phyloP scores from a whole-genome alignment of 2,888 invertebrate genomes.

The Trachelus iudaicus region DNA sequence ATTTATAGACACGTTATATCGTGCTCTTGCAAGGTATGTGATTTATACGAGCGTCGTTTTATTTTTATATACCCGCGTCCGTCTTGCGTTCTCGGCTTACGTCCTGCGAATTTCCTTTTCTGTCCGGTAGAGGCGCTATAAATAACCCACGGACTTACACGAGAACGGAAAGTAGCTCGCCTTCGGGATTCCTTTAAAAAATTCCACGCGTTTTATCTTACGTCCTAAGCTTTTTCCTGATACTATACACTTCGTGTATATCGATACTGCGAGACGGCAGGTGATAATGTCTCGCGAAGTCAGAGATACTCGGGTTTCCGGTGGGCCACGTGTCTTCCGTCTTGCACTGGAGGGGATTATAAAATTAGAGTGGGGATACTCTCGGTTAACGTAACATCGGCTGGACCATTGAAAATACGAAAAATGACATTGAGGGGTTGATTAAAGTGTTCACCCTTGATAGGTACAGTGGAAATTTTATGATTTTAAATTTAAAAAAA shows the following conservation, averaged over 20 bases:
- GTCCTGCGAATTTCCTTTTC: conserved; percentile 48
- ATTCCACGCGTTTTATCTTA: conserved; percentile 35
- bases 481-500: no score
- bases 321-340: background rate
- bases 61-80: background rate
- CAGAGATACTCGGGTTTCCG: background rate
- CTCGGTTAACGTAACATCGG: no score
- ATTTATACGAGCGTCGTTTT: background rate
- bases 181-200: conserved; percentile 61
- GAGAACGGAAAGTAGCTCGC: conserved; percentile 63
- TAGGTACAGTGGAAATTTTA: background rate
- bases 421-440: background rate
- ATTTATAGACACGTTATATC: background rate
- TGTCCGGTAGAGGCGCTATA: conserved; percentile 50
- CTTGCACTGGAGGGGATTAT: background rate
- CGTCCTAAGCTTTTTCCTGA: background rate
- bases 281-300: background rate
- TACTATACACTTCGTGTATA: background rate
- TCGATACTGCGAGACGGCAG: background rate
- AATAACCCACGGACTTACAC: conserved; percentile 56
- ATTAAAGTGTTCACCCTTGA: background rate
- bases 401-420: background rate
- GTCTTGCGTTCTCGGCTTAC: background rate
- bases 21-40: background rate
- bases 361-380: no score